Base-by-base conservation (phyloP, 2,888 invertebrate genomes). In the Himalopsyche anomala region DNA sequence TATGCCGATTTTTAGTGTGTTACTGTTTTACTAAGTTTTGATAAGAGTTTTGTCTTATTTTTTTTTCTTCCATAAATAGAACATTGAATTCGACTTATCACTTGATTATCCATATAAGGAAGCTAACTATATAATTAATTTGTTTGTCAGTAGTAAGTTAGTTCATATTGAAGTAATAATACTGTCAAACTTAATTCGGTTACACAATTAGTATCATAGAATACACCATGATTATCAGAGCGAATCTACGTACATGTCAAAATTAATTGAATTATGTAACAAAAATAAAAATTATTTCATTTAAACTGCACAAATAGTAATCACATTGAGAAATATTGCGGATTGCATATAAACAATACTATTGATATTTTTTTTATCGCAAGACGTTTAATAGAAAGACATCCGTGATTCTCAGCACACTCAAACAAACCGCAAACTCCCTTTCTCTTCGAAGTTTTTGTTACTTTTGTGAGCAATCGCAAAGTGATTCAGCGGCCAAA, bases 391-490 rank as follows among this genome's bases (percentile, higher is more conserved):
- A 11, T 62, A 62, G 19, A 62, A 62, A 62, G 62, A 62, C 62
- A n/a, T 19, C 28, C 62, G 28, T 11, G 28, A 11, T 19, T 62
- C 11, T 19, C 28, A 8, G 3, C 4, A 6, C 19, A 62, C 8
- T 19, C 62, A n/a, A 51, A 28, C 62, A 62, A 62, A 62, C 62
- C 28, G 11, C 28, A 62, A 15, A 62, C 62, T 62, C 62, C 62
- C 62, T 62, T 62, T 62, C 62, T 62, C 62, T 62, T 62, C 62
- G 28, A 19, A n/a, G 62, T 62, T 62, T 62, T 62, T 19, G 62
- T 62, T 19, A 19, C 19, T 62, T 62, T 62, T 19, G 19, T 62
- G 5, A 62, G 62, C 62, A 62, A 62, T 62, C 62, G 28, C 62
- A 2, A 3, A 62, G 28, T 62, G 62, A 62, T 62, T 62, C 62